These are phyloP conservation scores for Agapornis roseicollis DNA, from an alignment of 2,113 vertebrate species.

Conservation along the genomic window DNA sequence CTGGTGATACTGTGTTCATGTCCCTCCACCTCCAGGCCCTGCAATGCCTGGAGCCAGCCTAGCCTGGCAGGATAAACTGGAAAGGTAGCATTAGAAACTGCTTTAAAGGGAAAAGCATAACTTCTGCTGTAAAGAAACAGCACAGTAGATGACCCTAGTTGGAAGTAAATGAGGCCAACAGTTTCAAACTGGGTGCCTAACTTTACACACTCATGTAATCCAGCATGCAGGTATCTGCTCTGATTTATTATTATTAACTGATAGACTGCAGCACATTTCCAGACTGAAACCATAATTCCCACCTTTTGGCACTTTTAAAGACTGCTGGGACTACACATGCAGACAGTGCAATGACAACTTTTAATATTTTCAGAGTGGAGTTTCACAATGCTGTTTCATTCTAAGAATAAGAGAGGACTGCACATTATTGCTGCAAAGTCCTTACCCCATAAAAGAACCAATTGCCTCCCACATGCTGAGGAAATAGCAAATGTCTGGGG, in stretches of 20 bases:
- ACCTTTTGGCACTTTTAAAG: neutral
- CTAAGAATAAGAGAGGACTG: neutral
- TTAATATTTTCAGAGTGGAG: neutral
- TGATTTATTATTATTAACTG: neutral
- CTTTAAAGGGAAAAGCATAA: neutral
- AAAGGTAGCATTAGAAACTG: neutral
- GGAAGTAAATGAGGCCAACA: neutral
- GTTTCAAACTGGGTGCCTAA: neutral
- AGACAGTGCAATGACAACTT: neutral
- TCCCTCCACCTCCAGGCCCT: neutral
- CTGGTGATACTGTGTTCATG: rapidly evolving
- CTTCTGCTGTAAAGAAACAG: neutral
- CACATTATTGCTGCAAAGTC: neutral
- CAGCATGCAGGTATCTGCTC: neutral
- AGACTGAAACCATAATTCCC: neutral
- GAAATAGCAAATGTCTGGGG: neutral
- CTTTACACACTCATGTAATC: neutral
- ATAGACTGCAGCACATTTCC: neutral
- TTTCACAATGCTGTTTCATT: neutral
- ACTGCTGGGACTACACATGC: neutral
- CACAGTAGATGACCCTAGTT: neutral
- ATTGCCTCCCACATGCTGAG: neutral
- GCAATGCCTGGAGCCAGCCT: neutral
- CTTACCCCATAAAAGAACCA: neutral
- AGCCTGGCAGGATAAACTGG: neutral